These are phyloP conservation scores for Cirrhinus molitorella DNA, from an alignment of 2,797 vertebrate species.

Conservation along the genomic window DNA sequence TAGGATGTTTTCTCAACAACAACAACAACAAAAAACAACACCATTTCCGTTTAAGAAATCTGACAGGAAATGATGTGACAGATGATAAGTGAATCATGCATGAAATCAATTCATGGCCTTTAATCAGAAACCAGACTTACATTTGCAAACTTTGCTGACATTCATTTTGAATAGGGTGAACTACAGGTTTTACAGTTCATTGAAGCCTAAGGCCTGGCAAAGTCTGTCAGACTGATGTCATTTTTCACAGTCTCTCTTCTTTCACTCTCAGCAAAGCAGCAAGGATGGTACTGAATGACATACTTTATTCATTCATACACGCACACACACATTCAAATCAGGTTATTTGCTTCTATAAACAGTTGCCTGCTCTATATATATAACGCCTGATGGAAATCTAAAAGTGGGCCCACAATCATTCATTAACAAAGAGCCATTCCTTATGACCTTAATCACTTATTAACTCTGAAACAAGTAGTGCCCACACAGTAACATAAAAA, in stretches of 20 bases:
- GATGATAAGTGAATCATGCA: background rate
- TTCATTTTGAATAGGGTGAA: background rate
- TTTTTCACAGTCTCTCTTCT: background rate
- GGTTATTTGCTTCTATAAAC: background rate
- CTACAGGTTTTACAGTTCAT: background rate
- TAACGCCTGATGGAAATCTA: background rate
- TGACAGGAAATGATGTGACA: background rate
- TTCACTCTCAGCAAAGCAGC: background rate
- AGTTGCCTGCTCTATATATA: background rate
- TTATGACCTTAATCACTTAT: slow-evolving; percentile 1
- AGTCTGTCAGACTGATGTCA: background rate
- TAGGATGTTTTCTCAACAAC: background rate
- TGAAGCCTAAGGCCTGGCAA: slow-evolving; percentile 3
- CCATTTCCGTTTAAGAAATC: background rate
- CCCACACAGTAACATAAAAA: background rate
- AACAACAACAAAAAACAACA: background rate
- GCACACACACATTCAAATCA: background rate
- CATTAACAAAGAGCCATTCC: background rate
- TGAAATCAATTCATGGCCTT: background rate
- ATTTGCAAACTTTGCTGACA: background rate
- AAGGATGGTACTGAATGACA: background rate
- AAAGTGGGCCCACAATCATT: background rate
- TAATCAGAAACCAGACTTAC: background rate
- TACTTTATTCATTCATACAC: background rate
- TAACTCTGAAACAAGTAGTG: background rate